These are phyloP conservation scores for Metallyticus violacea DNA, from an alignment of 2,888 invertebrate species.

Conservation along the genomic window DNA sequence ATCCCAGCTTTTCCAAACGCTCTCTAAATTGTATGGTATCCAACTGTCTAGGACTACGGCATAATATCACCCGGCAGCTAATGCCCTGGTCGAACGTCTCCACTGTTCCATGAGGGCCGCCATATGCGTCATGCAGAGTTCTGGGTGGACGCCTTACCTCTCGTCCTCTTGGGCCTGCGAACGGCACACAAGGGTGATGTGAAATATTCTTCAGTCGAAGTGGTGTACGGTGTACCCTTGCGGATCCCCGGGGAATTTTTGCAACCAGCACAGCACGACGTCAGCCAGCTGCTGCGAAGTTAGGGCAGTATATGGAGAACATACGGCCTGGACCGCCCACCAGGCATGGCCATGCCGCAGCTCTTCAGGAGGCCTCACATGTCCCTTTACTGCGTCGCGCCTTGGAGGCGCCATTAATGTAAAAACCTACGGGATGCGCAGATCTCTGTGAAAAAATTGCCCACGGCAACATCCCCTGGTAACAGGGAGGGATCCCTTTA, in stretches of 20 bases:
- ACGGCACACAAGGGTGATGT: neutral
- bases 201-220: neutral
- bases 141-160: neutral
- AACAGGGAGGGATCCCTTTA: no score
- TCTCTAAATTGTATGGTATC: slow-evolving; percentile 4
- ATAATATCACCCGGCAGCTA: slow-evolving; percentile 43
- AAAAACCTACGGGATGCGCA: no score
- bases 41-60: slow-evolving; percentile 38
- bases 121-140: slow-evolving; percentile 36
- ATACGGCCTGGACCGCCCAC: no score
- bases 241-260: neutral
- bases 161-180: neutral
- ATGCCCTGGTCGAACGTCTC: slow-evolving; percentile 45
- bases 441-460: no score
- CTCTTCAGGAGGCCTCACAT: no score
- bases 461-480: no score
- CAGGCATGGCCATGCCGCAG: no score
- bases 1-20: slow-evolving; percentile 37
- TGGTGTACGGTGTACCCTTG: neutral
- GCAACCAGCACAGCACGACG: no score
- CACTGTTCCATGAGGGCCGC: slow-evolving; percentile 46
- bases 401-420: no score
- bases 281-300: no score
- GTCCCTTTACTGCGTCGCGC: no score
- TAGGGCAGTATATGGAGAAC: no score